Percentiles rank a stretch among this genome's conserved stretches.
Conservation (phyloP, 2,888 invertebrate genomes). For the Mythimna lalbum region DNA sequence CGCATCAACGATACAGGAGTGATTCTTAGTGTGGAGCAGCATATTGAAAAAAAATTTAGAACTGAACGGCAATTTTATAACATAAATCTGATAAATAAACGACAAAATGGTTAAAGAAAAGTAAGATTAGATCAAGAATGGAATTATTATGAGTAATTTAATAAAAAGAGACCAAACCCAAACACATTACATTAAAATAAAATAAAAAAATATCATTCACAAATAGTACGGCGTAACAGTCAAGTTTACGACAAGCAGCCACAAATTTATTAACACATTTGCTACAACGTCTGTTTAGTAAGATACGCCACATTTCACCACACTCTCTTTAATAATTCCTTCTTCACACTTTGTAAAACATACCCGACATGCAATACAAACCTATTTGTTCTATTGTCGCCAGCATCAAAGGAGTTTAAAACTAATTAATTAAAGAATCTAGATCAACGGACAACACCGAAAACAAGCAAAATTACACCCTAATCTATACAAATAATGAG, state of each 20-base stretch:
- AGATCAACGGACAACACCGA: conserved; percentile 57
- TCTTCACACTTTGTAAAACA: conserved; percentile 60
- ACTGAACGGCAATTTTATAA: not conserved
- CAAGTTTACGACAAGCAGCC: conserved; percentile 39
- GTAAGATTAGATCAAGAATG: no score
- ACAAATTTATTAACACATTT: conserved; percentile 48
- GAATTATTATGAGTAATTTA: no score
- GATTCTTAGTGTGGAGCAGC: no score
- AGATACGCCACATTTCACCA: conserved; percentile 50
- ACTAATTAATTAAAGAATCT: conserved; percentile 71
- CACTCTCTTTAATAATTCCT: conserved; percentile 60
- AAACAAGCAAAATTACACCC: conserved; percentile 43
- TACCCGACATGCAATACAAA: conserved; percentile 56
- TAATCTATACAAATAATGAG: conserved; percentile 33
- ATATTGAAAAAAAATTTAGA: no score
- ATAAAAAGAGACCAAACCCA: not conserved
- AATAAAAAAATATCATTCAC: conserved; percentile 19
- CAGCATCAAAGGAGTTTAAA: conserved; percentile 68
- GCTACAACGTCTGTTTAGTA: conserved; percentile 39
- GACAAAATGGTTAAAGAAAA: no score
- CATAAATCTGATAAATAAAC: no score
- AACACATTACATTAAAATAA: conserved; percentile 7
- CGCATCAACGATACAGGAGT: no score
- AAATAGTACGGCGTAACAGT: conserved; percentile 21
- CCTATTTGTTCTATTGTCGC: conserved; percentile 60